Percentiles rank a stretch among this genome's conserved stretches.
Evolutionary conservation across 2,888 invertebrate genomes (phyloP).

Genomic region (Eilema griseolum): DNA sequence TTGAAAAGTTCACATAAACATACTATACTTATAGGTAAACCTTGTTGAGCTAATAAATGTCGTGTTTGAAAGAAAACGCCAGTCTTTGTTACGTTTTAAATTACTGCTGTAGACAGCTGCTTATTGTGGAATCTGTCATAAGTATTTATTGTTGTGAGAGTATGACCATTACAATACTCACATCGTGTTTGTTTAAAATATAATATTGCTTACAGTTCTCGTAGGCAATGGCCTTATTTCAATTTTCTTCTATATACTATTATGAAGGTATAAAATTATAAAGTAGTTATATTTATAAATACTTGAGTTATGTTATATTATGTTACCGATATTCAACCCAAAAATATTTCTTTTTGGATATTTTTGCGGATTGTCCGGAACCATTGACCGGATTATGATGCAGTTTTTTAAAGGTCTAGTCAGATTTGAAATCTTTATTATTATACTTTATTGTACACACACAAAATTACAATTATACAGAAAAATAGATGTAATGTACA

Average conservation of each 20-base stretch:
- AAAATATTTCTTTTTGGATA: too few relatives aligned
- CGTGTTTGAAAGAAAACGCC: constrained; percentile 10
- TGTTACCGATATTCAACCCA: too few relatives aligned
- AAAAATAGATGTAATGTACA: too few relatives aligned
- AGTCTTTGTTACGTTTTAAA: constrained; percentile 18
- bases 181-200: not conserved
- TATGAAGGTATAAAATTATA: too few relatives aligned
- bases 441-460: too few relatives aligned
- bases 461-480: too few relatives aligned
- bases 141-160: constrained; percentile 12
- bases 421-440: too few relatives aligned
- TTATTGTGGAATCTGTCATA: constrained; percentile 15
- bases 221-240: not conserved
- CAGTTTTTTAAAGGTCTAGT: too few relatives aligned
- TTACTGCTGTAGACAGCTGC: constrained; percentile 15
- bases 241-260: not conserved
- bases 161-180: not conserved
- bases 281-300: too few relatives aligned
- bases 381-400: too few relatives aligned
- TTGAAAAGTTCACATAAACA: not conserved
- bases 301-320: too few relatives aligned
- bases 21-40: constrained; percentile 12
- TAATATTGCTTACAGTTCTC: not conserved
- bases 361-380: too few relatives aligned
- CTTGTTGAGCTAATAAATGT: constrained; percentile 33